Evolutionary conservation across 2,113 vertebrate genomes (phyloP), one percentile per base, ranked within the genome.

Genomic region (Thunnus thynnus): DNA sequence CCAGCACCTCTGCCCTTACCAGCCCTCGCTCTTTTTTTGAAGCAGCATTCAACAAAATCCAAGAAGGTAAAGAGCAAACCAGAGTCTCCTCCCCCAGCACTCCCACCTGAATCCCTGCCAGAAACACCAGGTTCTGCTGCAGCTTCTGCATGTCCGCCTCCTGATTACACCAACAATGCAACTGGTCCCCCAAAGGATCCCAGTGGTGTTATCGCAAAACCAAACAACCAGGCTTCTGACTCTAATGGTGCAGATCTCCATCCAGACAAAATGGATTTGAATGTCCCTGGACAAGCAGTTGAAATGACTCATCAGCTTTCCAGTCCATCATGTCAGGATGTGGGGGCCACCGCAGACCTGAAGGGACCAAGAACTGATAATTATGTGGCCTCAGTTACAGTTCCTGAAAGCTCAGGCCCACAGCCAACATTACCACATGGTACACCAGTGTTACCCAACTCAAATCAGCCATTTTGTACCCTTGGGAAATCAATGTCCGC

Each of bases 1-100:
- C 91, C 91, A 0, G 81, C 77, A 0, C 89, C 90, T 2, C 78
- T 94, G 11, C 93, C 94, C 54, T 82, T 95, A 41, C 94, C 94
- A 0, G 94, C 94, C 0, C 92, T 95, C 0, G 95, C 94, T 46
- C 88, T 87, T 2, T 95, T 95, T 74, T 58, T 95, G 50, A 94
- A 94, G 74, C 93, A 92, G 57, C 92, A 93, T 77, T 93, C 87
- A 6, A 62, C 86, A 2, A 94, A 94, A 86, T 81, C 89, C 47
- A 95, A 88, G 71, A 80, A 88, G 54, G 22, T 44, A 5, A 89
- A 78, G 62, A 82, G 17, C 72, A 87, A 76, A 58, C 44, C 4
- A 0, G 74, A 74, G 9, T 61, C 84, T 56, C 48, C 55, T 52
- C 1, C 76, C 0, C 14, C 9, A 0, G 72, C 17, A 16, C 3